Conservation (phyloP, 2,888 invertebrate genomes). For the Trachelus iudaicus region DNA sequence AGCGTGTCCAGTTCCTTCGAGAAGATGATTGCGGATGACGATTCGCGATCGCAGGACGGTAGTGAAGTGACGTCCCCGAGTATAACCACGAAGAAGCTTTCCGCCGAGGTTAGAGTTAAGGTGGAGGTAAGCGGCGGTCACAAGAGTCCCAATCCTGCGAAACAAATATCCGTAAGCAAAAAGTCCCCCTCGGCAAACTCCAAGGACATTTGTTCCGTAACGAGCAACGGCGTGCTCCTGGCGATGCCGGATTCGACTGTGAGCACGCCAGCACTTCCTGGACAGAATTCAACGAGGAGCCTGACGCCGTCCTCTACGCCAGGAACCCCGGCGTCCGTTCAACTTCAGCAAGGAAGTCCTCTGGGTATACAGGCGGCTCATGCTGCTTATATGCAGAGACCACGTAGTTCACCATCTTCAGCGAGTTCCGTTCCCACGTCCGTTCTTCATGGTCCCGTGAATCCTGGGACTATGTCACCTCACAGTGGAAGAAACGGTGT, state of each 20-base stretch:
- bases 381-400: conserved; percentile 71
- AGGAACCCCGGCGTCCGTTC: conserved; percentile 73
- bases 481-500: conserved; percentile 46
- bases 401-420: conserved; percentile 77
- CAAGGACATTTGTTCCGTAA: conserved; percentile 60
- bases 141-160: conserved; percentile 63
- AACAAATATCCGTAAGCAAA: conserved; percentile 66
- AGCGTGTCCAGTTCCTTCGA: conserved; percentile 76
- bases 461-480: conserved; percentile 50
- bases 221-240: conserved; percentile 60
- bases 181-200: conserved; percentile 67
- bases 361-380: conserved; percentile 65
- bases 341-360: conserved; percentile 71
- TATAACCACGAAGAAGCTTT: conserved; percentile 68
- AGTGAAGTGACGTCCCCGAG: conserved; percentile 69
- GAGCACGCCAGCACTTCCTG: conserved; percentile 56
- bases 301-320: conserved; percentile 74
- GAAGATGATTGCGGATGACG: conserved; percentile 79
- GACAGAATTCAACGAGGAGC: conserved; percentile 71
- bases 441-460: conserved; percentile 69
- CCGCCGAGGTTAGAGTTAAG: conserved; percentile 66
- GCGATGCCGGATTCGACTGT: conserved; percentile 70
- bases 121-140: conserved; percentile 52
- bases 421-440: conserved; percentile 70
- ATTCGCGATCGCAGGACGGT: conserved; percentile 78